Base-by-base conservation (phyloP, 1,140 invertebrate genomes). In the Lepidurus arcticus region DNA sequence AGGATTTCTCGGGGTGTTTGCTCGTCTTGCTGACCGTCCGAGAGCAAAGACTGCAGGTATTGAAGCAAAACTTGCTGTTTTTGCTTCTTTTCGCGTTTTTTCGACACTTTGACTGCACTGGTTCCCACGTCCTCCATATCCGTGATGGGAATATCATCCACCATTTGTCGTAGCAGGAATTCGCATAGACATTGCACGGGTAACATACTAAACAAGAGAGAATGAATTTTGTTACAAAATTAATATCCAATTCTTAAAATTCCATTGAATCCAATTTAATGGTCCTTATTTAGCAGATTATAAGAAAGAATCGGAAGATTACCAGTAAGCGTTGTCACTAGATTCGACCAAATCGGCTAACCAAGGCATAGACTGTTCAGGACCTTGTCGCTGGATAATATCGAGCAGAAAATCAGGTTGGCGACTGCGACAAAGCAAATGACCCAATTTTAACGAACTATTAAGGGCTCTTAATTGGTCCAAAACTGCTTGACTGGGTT, bases 131-230 rank as follows among this genome's bases (percentile, higher is more conserved):
- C 76, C 43, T 73, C 79, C 79, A 76, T 78, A 80, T 44, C 44
- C 11, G 73, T 75, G 75, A 75, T 26, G 42, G 80, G 78, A 47
- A 26, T 8, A 74, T 78, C 45, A n/a, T 76, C 83, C 26, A 84
- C 82, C 4, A 83, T 81, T 78, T 88, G 87, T 81, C 94, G 94
- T 1, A 97, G 88, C 34, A 98, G 87, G 85, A 98, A 98, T 85
- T 98, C 96, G 87, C 96, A 98, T 7, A 98, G 87, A 85, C 96
- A 98, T 82, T 98, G 96, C 34, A 98, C 95, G 0, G 96, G 96
- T 9, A 98, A 85, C 79, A 95, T 92, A 82, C 92, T 90, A 78
- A 88, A 83, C 4, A 34, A 83, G 44, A 78, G 44, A 34, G 11
- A n/a, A 75, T 16, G 7, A 42, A 16, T 0, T 21, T 75, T 75